Evolutionary conservation across 1,140 invertebrate species (phyloP), one percentile per base, ranked within the genome.

Genomic region (Schlechtendalia chinensis): DNA sequence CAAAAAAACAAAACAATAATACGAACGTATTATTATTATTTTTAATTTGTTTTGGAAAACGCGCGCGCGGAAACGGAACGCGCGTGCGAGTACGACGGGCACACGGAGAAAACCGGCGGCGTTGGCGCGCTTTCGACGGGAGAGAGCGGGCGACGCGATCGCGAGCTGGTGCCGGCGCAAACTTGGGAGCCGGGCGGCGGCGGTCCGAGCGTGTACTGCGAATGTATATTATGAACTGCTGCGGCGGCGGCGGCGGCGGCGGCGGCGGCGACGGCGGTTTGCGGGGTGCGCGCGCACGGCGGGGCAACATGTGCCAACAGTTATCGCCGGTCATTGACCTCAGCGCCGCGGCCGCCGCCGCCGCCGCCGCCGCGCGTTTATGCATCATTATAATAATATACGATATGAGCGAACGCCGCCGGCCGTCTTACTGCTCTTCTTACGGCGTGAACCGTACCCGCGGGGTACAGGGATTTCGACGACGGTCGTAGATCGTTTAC

Each of bases 261-360:
- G 22, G 22, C 47, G 22, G 22, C 47, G 29, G 39, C 56, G 56
- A 39, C 74, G 39, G 39, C n/a, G 56, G 74, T 24, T 39, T 24
- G 39, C 58, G 74, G 74, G 74, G 75, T 79, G 75, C 75, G 75
- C 75, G 75, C 75, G 75, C 75, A 79, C 75, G 22, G 75, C 75
- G 75, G 75, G 75, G 75, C 75, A 79, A 79, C 75, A 79, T 79
- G 75, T 79, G 75, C 75, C 75, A 79, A 79, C 75, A 79, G 75
- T 79, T 79, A 79, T 79, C 75, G 75, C 75, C 75, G 75, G 75
- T 79, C 75, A 17, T 79, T 47, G 75, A 79, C 75, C 75, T 50
- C 75, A 50, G 45, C 75, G 45, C 58, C 75, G 75, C 14, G 24
- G 75, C 39, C 39, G 32, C 72, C 27, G 29, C 72, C 19, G 72